Evolutionary conservation across 2,888 invertebrate species (phyloP), one percentile per base, ranked within the genome.

Genomic region (Conchocele bisecta): DNA sequence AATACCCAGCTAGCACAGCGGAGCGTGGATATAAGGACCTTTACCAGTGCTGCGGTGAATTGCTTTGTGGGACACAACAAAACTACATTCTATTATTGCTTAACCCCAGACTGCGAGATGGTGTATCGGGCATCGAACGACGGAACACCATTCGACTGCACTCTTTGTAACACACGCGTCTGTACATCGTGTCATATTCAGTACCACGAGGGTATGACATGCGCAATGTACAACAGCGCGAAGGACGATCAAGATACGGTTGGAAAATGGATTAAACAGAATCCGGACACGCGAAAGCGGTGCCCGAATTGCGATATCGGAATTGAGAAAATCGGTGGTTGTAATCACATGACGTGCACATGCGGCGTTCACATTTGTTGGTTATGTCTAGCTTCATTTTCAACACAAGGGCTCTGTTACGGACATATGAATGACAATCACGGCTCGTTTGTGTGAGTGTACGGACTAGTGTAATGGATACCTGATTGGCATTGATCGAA

Each of bases 351-450:
- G 82, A 29, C 37, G 4, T 89, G 89, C 58, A n/a, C n/a, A n/a
- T 89, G 89, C 78, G 70, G 71, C 3, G 60, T 61, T 1, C 79
- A 84, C 59, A 84, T 89, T 33, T 89, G 89, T 60, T 89, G 89
- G 89, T 28, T 72, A 1, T 89, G 89, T 61, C 65, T 83, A 41
- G 39, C 65, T 33, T 67, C 59, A 9, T 88, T 83, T 50, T 6
- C 1, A 3, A 33, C 53, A 24, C 48, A 56, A 7, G 20, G 37
- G 7, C 54, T 59, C 3, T 87, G 86, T 44, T 88, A 88, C 57
- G 79, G 72, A 9, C 89, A 89, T 59, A 60, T 86, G 33, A 3
- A n/a, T n/a, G n/a, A n/a, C n/a, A n/a, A n/a, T n/a, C n/a, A n/a
- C n/a, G n/a, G n/a, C n/a, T n/a, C n/a, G n/a, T n/a, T n/a, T n/a